These are phyloP conservation scores for Agriopis aurantiaria DNA, from an alignment of 2,888 invertebrate genomes.

Conservation along the genomic window DNA sequence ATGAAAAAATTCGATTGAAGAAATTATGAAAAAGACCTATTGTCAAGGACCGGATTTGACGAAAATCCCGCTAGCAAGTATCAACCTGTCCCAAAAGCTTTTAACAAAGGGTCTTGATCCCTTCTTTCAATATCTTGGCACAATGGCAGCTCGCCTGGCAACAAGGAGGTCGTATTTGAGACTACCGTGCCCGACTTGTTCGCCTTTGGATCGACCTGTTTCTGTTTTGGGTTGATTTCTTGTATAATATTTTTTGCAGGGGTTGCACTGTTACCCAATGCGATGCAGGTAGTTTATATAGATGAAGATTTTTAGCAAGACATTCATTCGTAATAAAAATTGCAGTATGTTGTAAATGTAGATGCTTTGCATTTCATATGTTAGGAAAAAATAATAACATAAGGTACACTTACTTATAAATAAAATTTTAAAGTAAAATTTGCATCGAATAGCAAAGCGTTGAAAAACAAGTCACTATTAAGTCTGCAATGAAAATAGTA, in stretches of 20 bases:
- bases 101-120: conserved; percentile 49
- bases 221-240: conserved; percentile 24
- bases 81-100: conserved; percentile 56
- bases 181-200: conserved; percentile 37
- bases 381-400: not conserved
- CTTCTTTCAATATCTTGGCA: conserved; percentile 53
- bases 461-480: conserved; percentile 37
- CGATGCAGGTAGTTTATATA: not conserved
- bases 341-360: too few relatives aligned
- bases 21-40: conserved; percentile 42
- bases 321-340: too few relatives aligned
- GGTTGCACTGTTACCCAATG: not conserved
- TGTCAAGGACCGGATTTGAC: conserved; percentile 35
- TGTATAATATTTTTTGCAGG: conserved; percentile 24
- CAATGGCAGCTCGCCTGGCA: conserved; percentile 50
- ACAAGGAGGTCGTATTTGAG: conserved; percentile 44
- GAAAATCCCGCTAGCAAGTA: conserved; percentile 44
- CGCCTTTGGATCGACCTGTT: conserved; percentile 48
- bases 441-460: conserved; percentile 25
- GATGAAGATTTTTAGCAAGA: not conserved
- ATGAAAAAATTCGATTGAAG: conserved; percentile 34
- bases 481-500: conserved; percentile 12
- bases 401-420: not conserved
- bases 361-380: too few relatives aligned
- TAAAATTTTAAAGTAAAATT: conserved; percentile 20